These are phyloP conservation scores for Brachionus manjavacas DNA, from an alignment of 1,140 invertebrate genomes.

Conservation along the genomic window DNA sequence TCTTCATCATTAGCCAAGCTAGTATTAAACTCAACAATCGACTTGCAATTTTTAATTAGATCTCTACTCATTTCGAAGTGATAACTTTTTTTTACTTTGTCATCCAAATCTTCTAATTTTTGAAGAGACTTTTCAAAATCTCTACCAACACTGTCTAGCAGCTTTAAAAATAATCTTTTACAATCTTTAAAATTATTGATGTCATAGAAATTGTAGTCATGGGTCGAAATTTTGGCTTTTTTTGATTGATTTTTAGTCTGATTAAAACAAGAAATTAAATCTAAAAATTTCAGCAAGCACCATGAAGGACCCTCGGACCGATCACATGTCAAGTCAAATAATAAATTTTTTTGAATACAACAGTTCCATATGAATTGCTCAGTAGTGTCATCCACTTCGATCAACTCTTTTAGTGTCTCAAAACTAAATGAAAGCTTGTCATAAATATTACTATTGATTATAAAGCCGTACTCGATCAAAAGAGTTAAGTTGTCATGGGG, in stretches of 20 bases:
- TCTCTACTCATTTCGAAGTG: not conserved
- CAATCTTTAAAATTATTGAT: not conserved
- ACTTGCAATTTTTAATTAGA: not conserved
- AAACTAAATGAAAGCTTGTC: slow-evolving; percentile 1
- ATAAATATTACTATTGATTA: slow-evolving; percentile 12
- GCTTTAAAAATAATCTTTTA: not conserved
- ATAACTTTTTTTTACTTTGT: not conserved
- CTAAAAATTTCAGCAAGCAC: slow-evolving; percentile 31
- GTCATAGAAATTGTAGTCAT: not conserved
- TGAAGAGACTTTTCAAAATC: not conserved
- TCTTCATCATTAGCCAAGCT: not conserved
- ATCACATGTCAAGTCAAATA: slow-evolving; percentile 16
- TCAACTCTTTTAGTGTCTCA: not conserved
- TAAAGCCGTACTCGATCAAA: slow-evolving; percentile 35
- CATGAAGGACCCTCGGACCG: slow-evolving; percentile 6
- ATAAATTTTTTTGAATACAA: not conserved
- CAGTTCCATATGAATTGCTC: not conserved
- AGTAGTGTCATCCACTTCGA: not conserved
- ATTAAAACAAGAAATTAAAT: not conserved
- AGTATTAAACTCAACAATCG: not conserved
- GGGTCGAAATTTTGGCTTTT: not conserved
- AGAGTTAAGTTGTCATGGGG: slow-evolving; percentile 29
- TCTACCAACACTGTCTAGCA: not conserved
- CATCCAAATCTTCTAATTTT: not conserved
- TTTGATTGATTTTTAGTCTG: not conserved